phyloP scores from a whole-genome alignment of 1,140 invertebrate species.

The Triops longicaudatus region DNA sequence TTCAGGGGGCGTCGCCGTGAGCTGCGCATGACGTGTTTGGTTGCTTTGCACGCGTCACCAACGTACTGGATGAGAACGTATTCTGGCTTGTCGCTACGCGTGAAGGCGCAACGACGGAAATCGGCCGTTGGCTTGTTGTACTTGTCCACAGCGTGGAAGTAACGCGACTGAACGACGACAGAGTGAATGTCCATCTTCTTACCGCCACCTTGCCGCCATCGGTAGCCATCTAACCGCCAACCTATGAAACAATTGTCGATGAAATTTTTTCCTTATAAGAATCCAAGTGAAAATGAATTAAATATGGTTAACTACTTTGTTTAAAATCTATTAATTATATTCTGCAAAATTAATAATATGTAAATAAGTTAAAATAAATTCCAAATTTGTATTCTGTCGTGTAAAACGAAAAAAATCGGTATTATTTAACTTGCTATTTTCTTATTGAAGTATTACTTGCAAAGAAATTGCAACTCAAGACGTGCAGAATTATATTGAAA shows the following conservation, averaged over 20 bases:
- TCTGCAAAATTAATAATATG: too few relatives aligned
- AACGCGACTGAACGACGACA: background rate
- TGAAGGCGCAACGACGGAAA: background rate
- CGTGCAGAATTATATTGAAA: too few relatives aligned
- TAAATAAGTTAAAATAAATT: too few relatives aligned
- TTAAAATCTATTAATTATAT: too few relatives aligned
- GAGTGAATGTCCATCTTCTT: background rate
- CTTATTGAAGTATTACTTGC: too few relatives aligned
- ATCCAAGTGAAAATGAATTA: too few relatives aligned
- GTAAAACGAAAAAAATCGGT: too few relatives aligned
- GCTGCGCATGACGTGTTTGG: background rate
- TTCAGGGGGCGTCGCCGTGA: background rate
- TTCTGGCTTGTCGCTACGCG: background rate
- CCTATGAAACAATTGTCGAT: background rate
- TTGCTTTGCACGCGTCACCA: background rate
- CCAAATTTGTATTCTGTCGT: too few relatives aligned
- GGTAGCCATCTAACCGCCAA: slow-evolving; percentile 3
- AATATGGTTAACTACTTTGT: too few relatives aligned
- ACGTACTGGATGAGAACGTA: background rate
- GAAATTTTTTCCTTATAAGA: background rate
- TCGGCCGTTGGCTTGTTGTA: background rate
- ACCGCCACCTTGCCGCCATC: background rate
- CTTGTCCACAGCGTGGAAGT: background rate
- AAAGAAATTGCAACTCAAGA: too few relatives aligned
- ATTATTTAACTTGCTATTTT: too few relatives aligned